Base-by-base conservation (phyloP, 2,797 vertebrate genomes). In the Cephalopachus bancanus region DNA sequence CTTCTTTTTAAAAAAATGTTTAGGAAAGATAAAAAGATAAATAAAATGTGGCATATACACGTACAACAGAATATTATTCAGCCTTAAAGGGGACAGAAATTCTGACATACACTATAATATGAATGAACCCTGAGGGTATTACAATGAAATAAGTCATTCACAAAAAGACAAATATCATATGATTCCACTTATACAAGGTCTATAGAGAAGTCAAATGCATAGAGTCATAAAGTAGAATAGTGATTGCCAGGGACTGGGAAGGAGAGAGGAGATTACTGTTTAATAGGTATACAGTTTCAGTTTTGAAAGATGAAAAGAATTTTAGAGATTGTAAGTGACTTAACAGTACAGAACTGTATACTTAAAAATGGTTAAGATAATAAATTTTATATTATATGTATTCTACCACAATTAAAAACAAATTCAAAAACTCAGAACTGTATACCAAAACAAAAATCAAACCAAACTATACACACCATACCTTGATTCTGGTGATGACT, bases 71-170 rank as follows among this genome's bases (percentile, higher is more conserved):
- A 26, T 79, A 49, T 75, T 75, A 93, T 83, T 95, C 76, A 91
- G 69, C 75, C 81, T 93, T 86, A 90, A 80, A 85, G 86, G 84
- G n/a, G 49, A 85, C 80, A 22, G 33, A 92, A 85, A 85, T 75
- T 80, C 67, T 67, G 75, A 74, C n/a, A 72, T 16, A 60, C 7
- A 0, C 16, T 60, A 75, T 55, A 75, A 60, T 24, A 81, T 0
- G 74, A 59, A 91, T 74, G 69, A 86, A 69, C 44, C 51, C 51
- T 78, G 44, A 75, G 49, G 69, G 86, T 28, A n/a, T 49, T 59
- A 37, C 2, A 80, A 49, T 93, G 59, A 91, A 96, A 87, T 60
- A 75, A 84, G 20, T 10, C 24, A 79, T 11, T 44, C n/a, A 89
- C 26, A 89, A 74, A 83, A 62, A 53, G 30, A 83, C 53, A 97